Conservation (phyloP, 2,113 vertebrate genomes). For the Aldabrachelys gigantea region DNA sequence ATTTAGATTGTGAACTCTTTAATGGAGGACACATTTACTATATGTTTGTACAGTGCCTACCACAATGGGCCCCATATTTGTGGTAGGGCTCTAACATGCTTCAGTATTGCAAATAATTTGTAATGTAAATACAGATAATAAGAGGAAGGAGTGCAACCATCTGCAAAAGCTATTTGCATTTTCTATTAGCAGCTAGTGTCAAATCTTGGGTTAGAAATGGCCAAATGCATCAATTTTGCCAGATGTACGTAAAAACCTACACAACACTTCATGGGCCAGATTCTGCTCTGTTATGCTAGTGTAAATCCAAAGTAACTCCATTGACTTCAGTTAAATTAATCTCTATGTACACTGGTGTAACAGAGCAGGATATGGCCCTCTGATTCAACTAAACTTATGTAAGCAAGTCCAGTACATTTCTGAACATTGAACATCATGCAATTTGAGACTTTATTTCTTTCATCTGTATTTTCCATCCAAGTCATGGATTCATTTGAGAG, state of each 20-base stretch:
- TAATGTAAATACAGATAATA: not conserved
- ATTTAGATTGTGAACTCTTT: not conserved
- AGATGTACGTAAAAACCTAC: not conserved
- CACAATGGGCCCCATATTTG: not conserved
- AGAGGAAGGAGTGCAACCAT: not conserved
- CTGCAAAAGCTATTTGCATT: not conserved
- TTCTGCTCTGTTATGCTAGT: not conserved
- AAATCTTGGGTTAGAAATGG: not conserved
- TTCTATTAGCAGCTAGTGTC: not conserved
- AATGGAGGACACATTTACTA: not conserved
- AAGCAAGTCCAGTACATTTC: not conserved
- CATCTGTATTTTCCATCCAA: not conserved
- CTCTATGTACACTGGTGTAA: not conserved
- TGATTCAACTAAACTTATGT: not conserved
- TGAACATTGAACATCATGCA: not conserved
- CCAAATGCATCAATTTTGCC: not conserved
- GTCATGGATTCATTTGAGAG: not conserved
- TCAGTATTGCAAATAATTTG: not conserved
- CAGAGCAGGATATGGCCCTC: not conserved
- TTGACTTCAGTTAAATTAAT: not conserved
- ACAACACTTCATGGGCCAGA: not conserved
- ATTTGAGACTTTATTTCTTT: not conserved
- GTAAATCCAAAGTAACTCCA: not conserved
- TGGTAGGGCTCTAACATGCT: not conserved
- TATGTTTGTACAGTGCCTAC: not conserved